Percentiles rank a stretch among this genome's conserved stretches.
Conservation (phyloP, 2,888 invertebrate species). For the Ctenicera cuprea region DNA sequence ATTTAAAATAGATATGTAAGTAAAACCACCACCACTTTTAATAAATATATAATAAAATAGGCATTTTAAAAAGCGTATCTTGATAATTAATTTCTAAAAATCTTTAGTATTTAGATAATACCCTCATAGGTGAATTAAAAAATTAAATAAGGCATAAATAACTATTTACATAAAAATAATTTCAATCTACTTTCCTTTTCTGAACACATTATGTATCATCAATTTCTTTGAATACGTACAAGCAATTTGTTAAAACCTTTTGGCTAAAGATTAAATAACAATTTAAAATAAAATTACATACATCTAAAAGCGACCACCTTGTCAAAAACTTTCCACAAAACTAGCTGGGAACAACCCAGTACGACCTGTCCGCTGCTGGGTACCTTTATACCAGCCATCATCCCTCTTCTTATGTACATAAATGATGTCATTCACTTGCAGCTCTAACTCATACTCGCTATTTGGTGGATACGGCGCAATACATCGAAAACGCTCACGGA, state of each 20-base stretch:
- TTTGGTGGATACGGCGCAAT: slow-evolving; percentile 96
- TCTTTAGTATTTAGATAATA: slow-evolving; percentile 26
- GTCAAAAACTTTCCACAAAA: slow-evolving; percentile 81
- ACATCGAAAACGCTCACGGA: slow-evolving; percentile 84
- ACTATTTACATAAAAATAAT: slow-evolving; percentile 34
- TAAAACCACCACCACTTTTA: slow-evolving; percentile 48
- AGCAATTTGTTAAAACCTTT: slow-evolving; percentile 32
- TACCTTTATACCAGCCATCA: slow-evolving; percentile 97
- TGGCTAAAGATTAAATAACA: slow-evolving; percentile 32
- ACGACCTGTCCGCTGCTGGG: slow-evolving; percentile 90
- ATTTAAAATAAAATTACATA: slow-evolving; percentile 30
- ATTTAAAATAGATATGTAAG: slow-evolving; percentile 40
- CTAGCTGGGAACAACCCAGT: slow-evolving; percentile 97
- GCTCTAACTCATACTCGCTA: slow-evolving; percentile 92
- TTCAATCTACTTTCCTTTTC: slow-evolving; percentile 34
- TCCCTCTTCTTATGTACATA: slow-evolving; percentile 94
- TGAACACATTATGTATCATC: slow-evolving; percentile 53
- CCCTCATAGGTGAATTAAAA: background rate
- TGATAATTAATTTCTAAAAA: slow-evolving; percentile 23
- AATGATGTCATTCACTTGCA: slow-evolving; percentile 93
- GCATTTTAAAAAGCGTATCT: slow-evolving; percentile 42
- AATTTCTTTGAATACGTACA: slow-evolving; percentile 44
- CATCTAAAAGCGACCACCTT: slow-evolving; percentile 30
- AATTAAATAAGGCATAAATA: slow-evolving; percentile 30
- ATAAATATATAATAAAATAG: slow-evolving; percentile 47